Base-by-base conservation (phyloP, 2,888 invertebrate species). In the Gonocerus acuteangulatus region DNA sequence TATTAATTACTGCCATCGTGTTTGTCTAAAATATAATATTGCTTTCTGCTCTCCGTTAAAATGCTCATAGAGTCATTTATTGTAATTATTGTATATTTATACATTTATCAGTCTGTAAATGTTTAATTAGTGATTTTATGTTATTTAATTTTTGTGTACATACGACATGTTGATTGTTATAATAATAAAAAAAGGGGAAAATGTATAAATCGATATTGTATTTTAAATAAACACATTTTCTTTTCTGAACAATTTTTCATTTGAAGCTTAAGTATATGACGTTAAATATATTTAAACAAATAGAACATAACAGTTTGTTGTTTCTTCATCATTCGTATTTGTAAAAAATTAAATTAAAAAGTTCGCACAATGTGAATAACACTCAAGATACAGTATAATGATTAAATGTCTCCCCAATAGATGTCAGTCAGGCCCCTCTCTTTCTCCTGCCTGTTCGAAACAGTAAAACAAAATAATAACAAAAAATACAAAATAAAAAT, bases 71-170 rank as follows among this genome's bases (percentile, higher is more conserved):
- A 51, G 54, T 18, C 54, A 42, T 54, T 54, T 19, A 21, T n/a
- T 54, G 54, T 54, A 54, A 54, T 54, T 54, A 54, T 42, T 54
- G 54, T 54, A 42, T 54, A 54, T 54, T 54, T 21, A 36, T 42
- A 16, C n/a, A 13, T 39, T 15, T 15, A n/a, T 15, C 3, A 15
- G 39, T 39, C 13, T n/a, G 39, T 39, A n/a, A 27, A 39, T 39
- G 39, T 39, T n/a, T 39, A 3, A 39, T 39, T 39, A 15, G 13
- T 39, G 39, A n/a, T 39, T 39, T 39, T 39, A n/a, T 27, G 27
- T 39, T 39, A n/a, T 39, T 39, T 39, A 15, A 19, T 23, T 57
- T 22, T 57, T 45, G 42, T 57, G 57, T 57, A 57, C 22, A 57
- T 57, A 57, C 45, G 32, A 44, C 18, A 39, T 57, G 57, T 47